Evolutionary conservation across 1,140 invertebrate species (phyloP).

Genomic region (Arctopsyche grandis): DNA sequence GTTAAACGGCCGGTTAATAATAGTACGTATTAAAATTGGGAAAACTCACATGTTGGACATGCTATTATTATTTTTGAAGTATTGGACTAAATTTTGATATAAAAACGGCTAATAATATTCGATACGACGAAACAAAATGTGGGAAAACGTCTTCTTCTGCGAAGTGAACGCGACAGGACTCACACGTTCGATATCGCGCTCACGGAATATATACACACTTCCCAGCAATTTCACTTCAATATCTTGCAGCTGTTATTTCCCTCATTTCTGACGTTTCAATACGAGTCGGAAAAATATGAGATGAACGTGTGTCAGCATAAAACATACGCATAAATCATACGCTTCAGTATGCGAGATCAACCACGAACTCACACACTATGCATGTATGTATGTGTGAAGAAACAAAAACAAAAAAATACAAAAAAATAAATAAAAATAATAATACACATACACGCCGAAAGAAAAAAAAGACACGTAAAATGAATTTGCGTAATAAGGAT

Average conservation of each 20-base stretch:
- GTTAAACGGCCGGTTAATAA: too few relatives aligned
- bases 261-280: slow-evolving; percentile 48
- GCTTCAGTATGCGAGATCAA: slow-evolving; percentile 13
- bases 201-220: slow-evolving; percentile 19
- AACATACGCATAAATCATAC: slow-evolving; percentile 45
- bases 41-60: too few relatives aligned
- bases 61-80: too few relatives aligned
- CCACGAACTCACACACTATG: background rate
- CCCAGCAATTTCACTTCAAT: slow-evolving; percentile 45
- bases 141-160: too few relatives aligned
- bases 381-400: background rate
- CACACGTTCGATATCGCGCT: background rate
- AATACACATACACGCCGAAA: background rate
- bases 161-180: too few relatives aligned
- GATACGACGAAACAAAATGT: too few relatives aligned
- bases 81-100: too few relatives aligned
- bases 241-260: slow-evolving; percentile 48
- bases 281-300: slow-evolving; percentile 48
- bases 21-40: too few relatives aligned
- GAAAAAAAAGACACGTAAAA: slow-evolving; percentile 34
- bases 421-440: background rate
- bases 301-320: slow-evolving; percentile 50
- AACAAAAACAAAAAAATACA: background rate
- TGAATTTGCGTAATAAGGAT: slow-evolving; percentile 39
- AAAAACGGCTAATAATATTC: too few relatives aligned